Evolutionary conservation across 2,797 vertebrate species (phyloP).

Genomic region (Eutrigla gurnardus): DNA sequence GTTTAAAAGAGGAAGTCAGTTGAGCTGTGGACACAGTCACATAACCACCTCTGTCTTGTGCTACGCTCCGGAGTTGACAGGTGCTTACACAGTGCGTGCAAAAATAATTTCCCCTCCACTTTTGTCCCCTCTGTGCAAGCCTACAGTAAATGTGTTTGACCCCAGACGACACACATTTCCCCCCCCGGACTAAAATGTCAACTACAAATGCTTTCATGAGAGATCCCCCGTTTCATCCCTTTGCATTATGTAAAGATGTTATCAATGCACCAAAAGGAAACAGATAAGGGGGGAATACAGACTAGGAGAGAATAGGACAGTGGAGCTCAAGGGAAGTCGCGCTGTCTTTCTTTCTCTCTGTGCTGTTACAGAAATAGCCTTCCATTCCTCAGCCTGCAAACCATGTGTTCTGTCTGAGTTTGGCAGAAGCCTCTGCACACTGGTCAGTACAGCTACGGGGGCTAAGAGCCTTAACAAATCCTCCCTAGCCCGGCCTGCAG

Average conservation of each 20-base stretch:
- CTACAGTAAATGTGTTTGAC: slow-evolving; percentile 20
- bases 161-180: slow-evolving; percentile 2
- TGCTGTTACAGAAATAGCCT: slow-evolving; percentile 76
- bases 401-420: slow-evolving; percentile 75
- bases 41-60: slow-evolving; percentile 16
- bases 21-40: slow-evolving; percentile 28
- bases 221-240: slow-evolving; percentile 13
- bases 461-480: slow-evolving; percentile 60
- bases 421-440: slow-evolving; percentile 67
- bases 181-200: background rate
- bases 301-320: slow-evolving; percentile 38
- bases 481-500: slow-evolving; percentile 15
- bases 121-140: background rate
- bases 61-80: slow-evolving; percentile 6
- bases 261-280: slow-evolving; percentile 13
- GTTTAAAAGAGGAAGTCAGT: slow-evolving; percentile 60
- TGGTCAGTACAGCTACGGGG: slow-evolving; percentile 63
- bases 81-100: slow-evolving; percentile 11
- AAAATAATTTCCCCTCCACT: background rate
- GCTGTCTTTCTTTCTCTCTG: slow-evolving; percentile 47
- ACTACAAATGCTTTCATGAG: background rate
- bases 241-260: slow-evolving; percentile 16
- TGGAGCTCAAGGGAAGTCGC: slow-evolving; percentile 47
- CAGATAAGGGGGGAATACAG: slow-evolving; percentile 21
- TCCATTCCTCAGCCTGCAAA: slow-evolving; percentile 65